phyloP scores from a whole-genome alignment of 2,797 vertebrate species.

The Psittacula echo region DNA sequence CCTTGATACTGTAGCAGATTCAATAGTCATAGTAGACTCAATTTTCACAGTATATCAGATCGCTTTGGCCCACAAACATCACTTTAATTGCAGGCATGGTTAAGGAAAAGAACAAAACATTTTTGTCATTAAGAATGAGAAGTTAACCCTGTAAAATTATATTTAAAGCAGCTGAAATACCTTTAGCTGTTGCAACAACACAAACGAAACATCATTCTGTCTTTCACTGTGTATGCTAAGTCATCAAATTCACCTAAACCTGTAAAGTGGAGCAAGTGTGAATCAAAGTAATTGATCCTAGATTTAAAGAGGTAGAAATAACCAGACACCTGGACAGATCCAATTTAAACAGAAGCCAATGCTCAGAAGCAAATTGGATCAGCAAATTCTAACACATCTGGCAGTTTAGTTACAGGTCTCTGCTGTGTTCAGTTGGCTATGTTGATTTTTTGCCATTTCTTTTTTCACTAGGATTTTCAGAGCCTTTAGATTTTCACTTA shows the following conservation, averaged over 20 bases:
- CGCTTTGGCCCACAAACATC: neutral
- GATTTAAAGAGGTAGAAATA: neutral
- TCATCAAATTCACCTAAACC: neutral
- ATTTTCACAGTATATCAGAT: neutral
- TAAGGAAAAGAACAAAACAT: neutral
- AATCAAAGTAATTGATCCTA: neutral
- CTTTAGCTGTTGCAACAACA: neutral
- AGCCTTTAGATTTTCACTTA: neutral
- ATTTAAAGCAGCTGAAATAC: neutral
- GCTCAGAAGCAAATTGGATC: neutral
- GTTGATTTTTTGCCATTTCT: neutral
- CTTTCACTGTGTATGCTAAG: neutral
- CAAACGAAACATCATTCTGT: neutral
- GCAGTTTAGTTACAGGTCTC: neutral
- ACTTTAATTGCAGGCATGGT: neutral
- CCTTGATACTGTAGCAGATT: neutral
- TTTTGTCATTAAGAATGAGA: neutral
- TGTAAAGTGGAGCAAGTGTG: neutral
- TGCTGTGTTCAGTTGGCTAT: neutral
- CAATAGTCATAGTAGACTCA: neutral
- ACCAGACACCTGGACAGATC: neutral
- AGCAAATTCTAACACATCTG: neutral
- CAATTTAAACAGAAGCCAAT: neutral
- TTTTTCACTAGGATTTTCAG: conserved; percentile 1
- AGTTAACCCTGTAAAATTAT: neutral